Base-by-base conservation (phyloP, 2,113 vertebrate genomes). In the Willisornis vidua region DNA sequence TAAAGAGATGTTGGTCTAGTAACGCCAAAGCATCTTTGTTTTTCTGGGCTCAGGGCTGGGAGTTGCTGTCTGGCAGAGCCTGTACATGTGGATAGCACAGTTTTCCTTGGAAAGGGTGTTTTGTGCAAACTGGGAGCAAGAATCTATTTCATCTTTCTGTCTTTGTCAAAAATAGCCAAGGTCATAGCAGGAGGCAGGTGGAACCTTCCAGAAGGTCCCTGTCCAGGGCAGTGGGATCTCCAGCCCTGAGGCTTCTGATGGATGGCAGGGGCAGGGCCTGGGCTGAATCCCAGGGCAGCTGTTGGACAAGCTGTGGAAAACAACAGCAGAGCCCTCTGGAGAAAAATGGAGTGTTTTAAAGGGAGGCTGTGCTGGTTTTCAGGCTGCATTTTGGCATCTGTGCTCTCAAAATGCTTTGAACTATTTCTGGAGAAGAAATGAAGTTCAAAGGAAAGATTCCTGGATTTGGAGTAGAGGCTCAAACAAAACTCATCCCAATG, bases 81-180 rank as follows among this genome's bases (percentile, higher is more conserved):
- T 81, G 19, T 61, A 65, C 46, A 35, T 71, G 41, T 71, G 75
- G 81, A 74, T 74, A 89, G 41, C 76, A 54, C 3, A 48, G 62
- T 29, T 76, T 72, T 33, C 71, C 86, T 91, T 58, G n/a, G 45
- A 74, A 87, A 92, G 68, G 37, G 33, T 77, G 48, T 73, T 92
- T 63, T 70, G 58, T 77, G 80, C 63, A 86, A 95, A 76, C 74
- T 86, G 88, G 75, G 79, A 92, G 65, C 68, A 79, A 62, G 86
- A 79, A 41, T 20, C 58, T 84, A 82, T 96, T 97, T 96, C 78
- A 95, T 91, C 88, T 94, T 92, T 82, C 89, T 95, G 43, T 90
- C 58, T 90, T 29, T 59, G 72, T 90, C 75, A 94, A 33, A 94
- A 94, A 88, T 77, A 95, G 89, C 71, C 94, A 94, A 95, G 88